Conservation (phyloP, 2,113 vertebrate genomes). For the Tragulus kanchil region DNA sequence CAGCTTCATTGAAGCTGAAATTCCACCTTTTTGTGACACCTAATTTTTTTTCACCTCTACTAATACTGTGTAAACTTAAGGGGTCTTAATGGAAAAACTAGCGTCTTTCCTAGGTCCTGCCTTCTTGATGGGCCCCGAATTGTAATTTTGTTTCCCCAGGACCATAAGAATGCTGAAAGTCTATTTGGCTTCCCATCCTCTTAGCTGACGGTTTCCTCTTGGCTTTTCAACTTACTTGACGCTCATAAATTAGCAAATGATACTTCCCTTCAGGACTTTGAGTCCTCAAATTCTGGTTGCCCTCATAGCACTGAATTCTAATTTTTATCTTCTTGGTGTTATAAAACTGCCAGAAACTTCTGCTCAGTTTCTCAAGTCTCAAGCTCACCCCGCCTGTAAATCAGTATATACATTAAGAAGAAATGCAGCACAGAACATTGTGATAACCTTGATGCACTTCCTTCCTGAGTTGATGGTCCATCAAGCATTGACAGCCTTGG, state of each 20-base stretch:
- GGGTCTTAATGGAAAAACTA: not conserved
- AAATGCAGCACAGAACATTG: not conserved
- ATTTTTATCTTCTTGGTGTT: not conserved
- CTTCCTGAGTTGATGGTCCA: not conserved
- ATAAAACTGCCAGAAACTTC: not conserved
- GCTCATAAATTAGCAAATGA: not conserved
- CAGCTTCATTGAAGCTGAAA: not conserved
- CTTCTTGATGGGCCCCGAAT: not conserved
- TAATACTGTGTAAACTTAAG: not conserved
- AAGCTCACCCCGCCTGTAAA: not conserved
- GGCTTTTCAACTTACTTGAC: not conserved
- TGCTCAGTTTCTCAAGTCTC: not conserved
- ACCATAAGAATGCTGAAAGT: not conserved
- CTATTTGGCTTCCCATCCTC: not conserved
- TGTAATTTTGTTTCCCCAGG: not conserved
- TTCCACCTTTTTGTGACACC: not conserved
- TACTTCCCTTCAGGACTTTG: not conserved
- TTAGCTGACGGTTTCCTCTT: not conserved
- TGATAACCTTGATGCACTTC: not conserved
- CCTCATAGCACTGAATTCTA: not conserved
- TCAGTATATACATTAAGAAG: not conserved
- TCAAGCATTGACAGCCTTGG: not conserved
- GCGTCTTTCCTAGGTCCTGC: not conserved
- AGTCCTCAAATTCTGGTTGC: not conserved
- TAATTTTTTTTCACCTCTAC: not conserved